These are phyloP conservation scores for Peromyscus attwateri DNA, from an alignment of 2,797 vertebrate species.

Conservation along the genomic window DNA sequence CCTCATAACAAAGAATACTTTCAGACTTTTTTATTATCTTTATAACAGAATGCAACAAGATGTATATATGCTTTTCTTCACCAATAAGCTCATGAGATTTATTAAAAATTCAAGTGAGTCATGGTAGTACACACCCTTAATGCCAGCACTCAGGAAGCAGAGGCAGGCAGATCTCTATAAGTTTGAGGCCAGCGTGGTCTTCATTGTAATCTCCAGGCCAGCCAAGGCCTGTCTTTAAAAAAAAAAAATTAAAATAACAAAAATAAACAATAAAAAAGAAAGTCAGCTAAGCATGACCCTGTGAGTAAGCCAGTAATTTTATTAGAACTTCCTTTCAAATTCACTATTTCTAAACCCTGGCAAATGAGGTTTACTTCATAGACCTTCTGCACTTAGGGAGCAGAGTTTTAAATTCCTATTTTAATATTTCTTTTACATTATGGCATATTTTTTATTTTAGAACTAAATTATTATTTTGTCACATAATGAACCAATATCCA, in stretches of 20 bases:
- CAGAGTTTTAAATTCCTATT: neutral
- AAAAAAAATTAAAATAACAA: neutral
- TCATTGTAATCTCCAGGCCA: neutral
- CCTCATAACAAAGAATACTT: neutral
- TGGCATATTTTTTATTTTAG: neutral
- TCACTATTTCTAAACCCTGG: neutral
- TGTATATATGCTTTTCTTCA: neutral
- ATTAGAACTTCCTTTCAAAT: neutral
- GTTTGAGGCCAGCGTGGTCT: neutral
- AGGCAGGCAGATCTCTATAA: neutral
- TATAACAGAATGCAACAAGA: neutral
- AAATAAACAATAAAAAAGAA: neutral
- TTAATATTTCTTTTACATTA: neutral
- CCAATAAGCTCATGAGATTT: conserved; percentile 14
- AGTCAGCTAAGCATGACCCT: neutral
- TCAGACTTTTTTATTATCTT: neutral
- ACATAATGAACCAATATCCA: neutral
- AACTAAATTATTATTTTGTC: neutral
- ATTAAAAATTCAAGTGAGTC: neutral
- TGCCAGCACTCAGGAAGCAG: neutral
- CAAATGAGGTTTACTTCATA: neutral
- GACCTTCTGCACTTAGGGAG: neutral
- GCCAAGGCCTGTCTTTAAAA: neutral
- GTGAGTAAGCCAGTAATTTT: neutral
- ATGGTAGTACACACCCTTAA: neutral